Evolutionary conservation across 2,797 vertebrate genomes (phyloP).

Genomic region (Pipistrellus kuhlii): DNA sequence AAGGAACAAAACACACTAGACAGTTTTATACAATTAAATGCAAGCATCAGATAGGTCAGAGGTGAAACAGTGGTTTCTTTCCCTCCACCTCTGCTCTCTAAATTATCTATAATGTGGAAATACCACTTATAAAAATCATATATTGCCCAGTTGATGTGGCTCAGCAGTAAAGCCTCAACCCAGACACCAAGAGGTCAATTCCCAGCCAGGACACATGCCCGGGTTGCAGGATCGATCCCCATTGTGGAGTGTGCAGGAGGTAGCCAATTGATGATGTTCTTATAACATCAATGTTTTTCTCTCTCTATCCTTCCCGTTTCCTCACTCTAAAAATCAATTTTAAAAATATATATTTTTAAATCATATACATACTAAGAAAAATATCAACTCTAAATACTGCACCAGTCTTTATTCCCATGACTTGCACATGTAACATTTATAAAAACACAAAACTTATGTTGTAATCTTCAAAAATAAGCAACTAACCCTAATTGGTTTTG

Average conservation of each 20-base stretch:
- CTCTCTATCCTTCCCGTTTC: too few relatives aligned
- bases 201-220: too few relatives aligned
- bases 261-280: too few relatives aligned
- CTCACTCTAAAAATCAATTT: too few relatives aligned
- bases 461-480: neutral
- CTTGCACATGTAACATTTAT: neutral
- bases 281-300: too few relatives aligned
- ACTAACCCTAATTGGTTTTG: neutral
- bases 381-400: neutral
- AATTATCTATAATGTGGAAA: neutral
- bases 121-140: neutral
- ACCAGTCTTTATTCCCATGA: neutral
- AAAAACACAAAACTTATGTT: neutral
- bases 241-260: too few relatives aligned
- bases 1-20: neutral
- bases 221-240: too few relatives aligned
- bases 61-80: neutral
- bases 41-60: neutral
- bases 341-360: neutral
- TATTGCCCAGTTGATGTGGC: neutral
- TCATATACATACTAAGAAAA: neutral
- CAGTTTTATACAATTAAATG: neutral
- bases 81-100: neutral
- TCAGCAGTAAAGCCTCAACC: too few relatives aligned
- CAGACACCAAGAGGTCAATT: too few relatives aligned